phyloP scores from a whole-genome alignment of 2,113 vertebrate genomes.

The Orcinus orca region DNA sequence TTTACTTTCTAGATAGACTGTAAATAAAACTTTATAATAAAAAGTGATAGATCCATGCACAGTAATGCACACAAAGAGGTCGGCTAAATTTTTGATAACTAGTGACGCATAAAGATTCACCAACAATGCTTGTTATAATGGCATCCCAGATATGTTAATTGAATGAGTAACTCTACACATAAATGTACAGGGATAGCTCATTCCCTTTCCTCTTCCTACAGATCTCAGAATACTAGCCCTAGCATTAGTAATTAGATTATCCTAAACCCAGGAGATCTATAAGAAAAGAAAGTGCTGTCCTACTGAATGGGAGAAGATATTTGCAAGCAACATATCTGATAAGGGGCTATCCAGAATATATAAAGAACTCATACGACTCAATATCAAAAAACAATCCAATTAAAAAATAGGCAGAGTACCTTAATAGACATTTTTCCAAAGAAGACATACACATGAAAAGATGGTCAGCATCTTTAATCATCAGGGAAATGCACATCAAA shows the following conservation, averaged over 20 bases:
- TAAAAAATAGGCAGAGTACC: background rate
- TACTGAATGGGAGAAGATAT: background rate
- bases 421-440: background rate
- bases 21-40: slow-evolving; percentile 29
- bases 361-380: background rate
- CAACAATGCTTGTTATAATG: background rate
- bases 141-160: background rate
- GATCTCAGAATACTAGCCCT: background rate
- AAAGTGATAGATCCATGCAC: background rate
- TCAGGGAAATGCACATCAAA: background rate
- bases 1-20: background rate
- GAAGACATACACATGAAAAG: background rate
- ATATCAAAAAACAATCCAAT: background rate
- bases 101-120: background rate
- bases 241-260: background rate
- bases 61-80: background rate
- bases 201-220: background rate
- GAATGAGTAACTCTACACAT: background rate
- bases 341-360: background rate
- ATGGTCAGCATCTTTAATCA: background rate
- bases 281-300: background rate
- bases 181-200: background rate
- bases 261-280: background rate
- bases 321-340: background rate
- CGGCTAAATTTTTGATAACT: background rate